These are phyloP conservation scores for Apomyelois bistriatella DNA, from an alignment of 2,888 invertebrate species.

Conservation along the genomic window DNA sequence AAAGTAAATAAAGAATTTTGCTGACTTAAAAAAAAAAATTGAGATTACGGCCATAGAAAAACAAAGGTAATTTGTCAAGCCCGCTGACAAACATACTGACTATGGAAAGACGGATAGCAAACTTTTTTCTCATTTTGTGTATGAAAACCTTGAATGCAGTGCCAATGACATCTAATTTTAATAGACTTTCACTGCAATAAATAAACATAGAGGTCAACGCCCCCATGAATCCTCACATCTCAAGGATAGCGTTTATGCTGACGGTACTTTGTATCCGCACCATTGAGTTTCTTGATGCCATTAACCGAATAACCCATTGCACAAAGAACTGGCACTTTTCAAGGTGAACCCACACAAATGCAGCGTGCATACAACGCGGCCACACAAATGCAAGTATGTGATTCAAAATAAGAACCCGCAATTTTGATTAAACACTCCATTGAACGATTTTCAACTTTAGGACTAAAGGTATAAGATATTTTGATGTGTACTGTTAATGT, in stretches of 20 bases:
- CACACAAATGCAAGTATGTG: conserved; percentile 44
- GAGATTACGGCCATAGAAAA: too few species aligned
- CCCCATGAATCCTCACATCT: conserved; percentile 5
- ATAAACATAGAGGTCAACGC: conserved; percentile 4
- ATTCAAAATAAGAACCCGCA: conserved; percentile 65
- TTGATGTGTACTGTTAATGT: conserved; percentile 22
- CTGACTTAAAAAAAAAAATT: too few species aligned
- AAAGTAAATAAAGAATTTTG: too few species aligned
- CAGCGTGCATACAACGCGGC: conserved; percentile 21
- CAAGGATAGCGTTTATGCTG: conserved; percentile 35
- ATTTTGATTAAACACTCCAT: conserved; percentile 18
- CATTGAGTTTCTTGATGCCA: conserved; percentile 78
- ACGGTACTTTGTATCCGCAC: conserved; percentile 68
- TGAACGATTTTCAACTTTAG: conserved; percentile 34
- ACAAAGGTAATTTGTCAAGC: too few species aligned
- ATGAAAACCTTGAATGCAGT: too few species aligned
- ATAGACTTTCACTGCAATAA: too few species aligned
- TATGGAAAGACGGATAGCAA: too few species aligned
- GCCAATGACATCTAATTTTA: neutral
- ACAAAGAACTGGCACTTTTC: conserved; percentile 78
- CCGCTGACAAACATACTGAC: too few species aligned
- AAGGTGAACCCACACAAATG: conserved; percentile 74
- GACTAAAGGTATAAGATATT: conserved; percentile 9
- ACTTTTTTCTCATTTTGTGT: too few species aligned
- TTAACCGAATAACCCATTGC: conserved; percentile 81